Evolutionary conservation across 2,113 vertebrate species (phyloP).

Genomic region (Dryoscopus gambensis): DNA sequence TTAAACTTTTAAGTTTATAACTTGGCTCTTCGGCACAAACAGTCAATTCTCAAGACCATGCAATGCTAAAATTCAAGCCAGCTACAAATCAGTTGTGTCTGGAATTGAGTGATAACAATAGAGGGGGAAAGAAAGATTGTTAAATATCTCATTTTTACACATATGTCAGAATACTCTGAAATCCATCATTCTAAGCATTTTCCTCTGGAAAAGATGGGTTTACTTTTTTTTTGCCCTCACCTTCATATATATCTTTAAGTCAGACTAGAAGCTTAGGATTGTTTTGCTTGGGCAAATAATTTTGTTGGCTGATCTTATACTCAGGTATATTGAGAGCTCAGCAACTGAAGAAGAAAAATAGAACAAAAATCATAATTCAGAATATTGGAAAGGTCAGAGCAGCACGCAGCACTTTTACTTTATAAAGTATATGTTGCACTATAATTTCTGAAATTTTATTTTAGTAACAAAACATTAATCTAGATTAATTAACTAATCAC

Average conservation of each 20-base stretch:
- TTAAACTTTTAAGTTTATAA: neutral
- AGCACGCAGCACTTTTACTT: neutral
- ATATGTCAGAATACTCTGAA: neutral
- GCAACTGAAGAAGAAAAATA: neutral
- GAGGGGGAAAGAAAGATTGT: neutral
- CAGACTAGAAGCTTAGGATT: neutral
- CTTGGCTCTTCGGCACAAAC: neutral
- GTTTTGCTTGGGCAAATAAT: neutral
- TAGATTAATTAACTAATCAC: neutral
- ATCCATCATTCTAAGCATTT: neutral
- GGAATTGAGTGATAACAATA: neutral
- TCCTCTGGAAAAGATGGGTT: neutral
- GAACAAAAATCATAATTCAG: neutral
- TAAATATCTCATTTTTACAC: neutral
- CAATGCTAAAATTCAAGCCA: neutral
- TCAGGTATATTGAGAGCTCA: neutral
- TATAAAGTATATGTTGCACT: neutral
- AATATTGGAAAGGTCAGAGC: conserved; percentile 18
- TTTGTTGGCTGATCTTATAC: neutral
- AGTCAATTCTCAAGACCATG: neutral
- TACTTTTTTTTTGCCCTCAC: neutral
- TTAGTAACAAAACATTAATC: neutral
- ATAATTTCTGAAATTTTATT: neutral
- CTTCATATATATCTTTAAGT: neutral
- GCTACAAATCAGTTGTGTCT: neutral